phyloP scores from a whole-genome alignment of 2,797 vertebrate genomes.

The Chromobotia macracanthus region DNA sequence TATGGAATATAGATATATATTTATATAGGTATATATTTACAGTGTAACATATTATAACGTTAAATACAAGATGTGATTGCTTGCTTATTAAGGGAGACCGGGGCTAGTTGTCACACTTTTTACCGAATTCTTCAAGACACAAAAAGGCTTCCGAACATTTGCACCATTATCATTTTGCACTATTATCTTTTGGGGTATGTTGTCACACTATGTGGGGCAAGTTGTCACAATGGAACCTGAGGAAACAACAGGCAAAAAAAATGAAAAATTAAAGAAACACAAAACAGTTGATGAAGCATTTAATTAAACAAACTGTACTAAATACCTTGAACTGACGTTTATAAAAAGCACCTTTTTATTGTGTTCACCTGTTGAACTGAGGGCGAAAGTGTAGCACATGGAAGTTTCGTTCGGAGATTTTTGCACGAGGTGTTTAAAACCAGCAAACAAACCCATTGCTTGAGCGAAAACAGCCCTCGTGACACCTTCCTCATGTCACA shows the following conservation, averaged over 20 bases:
- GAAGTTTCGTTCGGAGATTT: background rate
- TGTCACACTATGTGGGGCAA: too few relatives aligned
- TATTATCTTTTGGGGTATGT: too few relatives aligned
- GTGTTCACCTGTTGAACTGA: too few relatives aligned
- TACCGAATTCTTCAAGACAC: too few relatives aligned
- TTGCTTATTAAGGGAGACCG: background rate
- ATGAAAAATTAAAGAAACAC: background rate
- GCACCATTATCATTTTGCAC: too few relatives aligned
- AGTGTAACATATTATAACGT: background rate
- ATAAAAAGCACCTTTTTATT: too few relatives aligned
- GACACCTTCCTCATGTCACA: background rate
- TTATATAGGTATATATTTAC: background rate
- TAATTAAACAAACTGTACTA: background rate
- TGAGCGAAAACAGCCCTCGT: background rate
- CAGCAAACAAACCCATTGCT: background rate
- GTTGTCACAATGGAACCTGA: background rate
- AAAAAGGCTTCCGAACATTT: too few relatives aligned
- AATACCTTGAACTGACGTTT: too few relatives aligned
- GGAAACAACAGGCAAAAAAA: background rate
- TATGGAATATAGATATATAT: background rate
- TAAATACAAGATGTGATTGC: background rate
- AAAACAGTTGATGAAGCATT: background rate
- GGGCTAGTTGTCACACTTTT: background rate
- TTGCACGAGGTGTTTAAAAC: too few relatives aligned
- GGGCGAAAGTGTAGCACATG: too few relatives aligned